Conservation (phyloP, 2,797 vertebrate genomes). For the Siniperca obscura region DNA sequence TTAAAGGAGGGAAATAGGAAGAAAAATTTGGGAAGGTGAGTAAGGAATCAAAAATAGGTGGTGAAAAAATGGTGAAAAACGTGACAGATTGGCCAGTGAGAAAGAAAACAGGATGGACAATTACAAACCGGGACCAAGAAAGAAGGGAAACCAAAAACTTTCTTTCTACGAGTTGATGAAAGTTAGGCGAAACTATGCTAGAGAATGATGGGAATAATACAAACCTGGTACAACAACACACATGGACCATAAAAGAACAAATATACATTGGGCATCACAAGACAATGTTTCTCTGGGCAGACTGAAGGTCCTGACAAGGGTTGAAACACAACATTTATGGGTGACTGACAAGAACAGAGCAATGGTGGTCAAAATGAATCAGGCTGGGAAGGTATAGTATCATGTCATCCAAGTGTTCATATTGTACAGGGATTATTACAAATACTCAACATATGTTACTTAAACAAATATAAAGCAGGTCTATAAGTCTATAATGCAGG, state of each 20-base stretch:
- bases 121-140: neutral
- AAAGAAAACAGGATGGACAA: neutral
- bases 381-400: neutral
- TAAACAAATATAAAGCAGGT: neutral
- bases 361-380: conserved; percentile 14
- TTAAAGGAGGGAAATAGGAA: neutral
- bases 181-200: neutral
- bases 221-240: conserved; percentile 34
- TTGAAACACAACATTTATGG: conserved; percentile 1
- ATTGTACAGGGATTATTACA: conserved; percentile 5
- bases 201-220: conserved; percentile 13
- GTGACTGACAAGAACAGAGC: neutral
- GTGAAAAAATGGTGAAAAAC: neutral
- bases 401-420: neutral
- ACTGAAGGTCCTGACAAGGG: neutral
- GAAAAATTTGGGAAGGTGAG: neutral
- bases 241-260: neutral
- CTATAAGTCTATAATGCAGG: neutral
- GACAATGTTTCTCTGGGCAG: neutral
- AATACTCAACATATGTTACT: neutral
- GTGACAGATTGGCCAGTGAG: neutral
- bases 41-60: neutral
- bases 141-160: neutral
- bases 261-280: neutral
- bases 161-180: neutral